Evolutionary conservation across 2,888 invertebrate genomes (phyloP).

Genomic region (Diadegma fenestrale): DNA sequence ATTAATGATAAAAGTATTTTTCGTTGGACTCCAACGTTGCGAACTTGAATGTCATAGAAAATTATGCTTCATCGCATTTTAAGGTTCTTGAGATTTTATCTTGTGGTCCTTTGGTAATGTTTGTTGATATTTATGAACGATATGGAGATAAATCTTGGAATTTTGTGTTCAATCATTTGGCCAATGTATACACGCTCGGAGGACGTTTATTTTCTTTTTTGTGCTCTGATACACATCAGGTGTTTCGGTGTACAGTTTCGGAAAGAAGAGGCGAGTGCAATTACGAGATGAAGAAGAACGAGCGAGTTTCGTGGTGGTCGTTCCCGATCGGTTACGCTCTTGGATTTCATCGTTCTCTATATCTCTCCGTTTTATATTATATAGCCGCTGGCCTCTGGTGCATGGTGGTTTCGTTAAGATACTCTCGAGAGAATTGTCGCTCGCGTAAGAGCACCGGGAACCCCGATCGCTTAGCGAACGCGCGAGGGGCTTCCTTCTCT

Average conservation of each 20-base stretch:
- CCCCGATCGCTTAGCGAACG: slow-evolving; percentile 46
- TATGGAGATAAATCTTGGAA: neutral
- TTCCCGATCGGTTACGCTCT: slow-evolving; percentile 67
- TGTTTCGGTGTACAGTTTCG: slow-evolving; percentile 63
- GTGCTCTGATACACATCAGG: slow-evolving; percentile 44
- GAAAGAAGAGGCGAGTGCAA: slow-evolving; percentile 25
- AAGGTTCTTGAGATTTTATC: no score
- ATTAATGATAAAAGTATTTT: no score
- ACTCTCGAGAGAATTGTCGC: slow-evolving; percentile 32
- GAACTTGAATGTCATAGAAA: no score
- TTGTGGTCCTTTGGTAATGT: neutral
- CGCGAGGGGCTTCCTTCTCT: slow-evolving; percentile 32
- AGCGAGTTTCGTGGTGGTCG: slow-evolving; percentile 65
- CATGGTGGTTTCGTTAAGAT: slow-evolving; percentile 48
- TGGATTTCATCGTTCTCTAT: slow-evolving; percentile 63
- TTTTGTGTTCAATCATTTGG: neutral
- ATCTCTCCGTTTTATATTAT: slow-evolving; percentile 52
- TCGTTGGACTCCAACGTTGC: no score
- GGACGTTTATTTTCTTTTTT: neutral
- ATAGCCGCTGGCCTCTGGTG: slow-evolving; percentile 54
- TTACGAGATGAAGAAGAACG: slow-evolving; percentile 14
- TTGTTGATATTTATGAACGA: neutral
- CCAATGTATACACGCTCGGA: slow-evolving; percentile 5
- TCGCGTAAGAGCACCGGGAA: slow-evolving; percentile 47
- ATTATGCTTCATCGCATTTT: no score